Percentiles rank a stretch among this genome's conserved stretches.
phyloP scores from a whole-genome alignment of 2,888 invertebrate species.

The Polymixis lichenea region DNA sequence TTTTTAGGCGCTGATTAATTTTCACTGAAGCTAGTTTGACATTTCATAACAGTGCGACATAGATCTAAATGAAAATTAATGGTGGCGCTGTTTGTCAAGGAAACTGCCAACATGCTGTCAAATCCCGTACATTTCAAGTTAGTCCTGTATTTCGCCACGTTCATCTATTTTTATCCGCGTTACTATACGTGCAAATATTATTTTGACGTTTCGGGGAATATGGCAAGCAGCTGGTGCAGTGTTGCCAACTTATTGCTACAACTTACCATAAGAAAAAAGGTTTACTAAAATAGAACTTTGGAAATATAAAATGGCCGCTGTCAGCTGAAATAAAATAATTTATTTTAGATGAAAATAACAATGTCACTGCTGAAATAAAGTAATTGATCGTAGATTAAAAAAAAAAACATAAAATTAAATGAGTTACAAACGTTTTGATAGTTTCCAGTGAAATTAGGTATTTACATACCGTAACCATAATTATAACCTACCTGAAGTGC shows the following conservation, averaged over 20 bases:
- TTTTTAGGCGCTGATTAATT: too few species aligned
- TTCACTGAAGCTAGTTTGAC: neutral
- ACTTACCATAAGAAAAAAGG: neutral
- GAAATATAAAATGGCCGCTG: neutral
- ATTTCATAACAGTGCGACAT: neutral
- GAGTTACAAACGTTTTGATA: neutral
- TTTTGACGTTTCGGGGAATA: neutral
- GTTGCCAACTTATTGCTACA: neutral
- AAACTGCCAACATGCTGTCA: neutral
- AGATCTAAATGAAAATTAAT: neutral
- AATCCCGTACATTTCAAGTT: slow-evolving; percentile 1
- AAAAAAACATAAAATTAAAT: neutral
- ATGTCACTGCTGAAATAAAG: neutral
- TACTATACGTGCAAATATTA: neutral
- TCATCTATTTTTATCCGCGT: too few species aligned
- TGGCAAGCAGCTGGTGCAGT: neutral
- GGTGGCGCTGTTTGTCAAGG: slow-evolving; percentile 6
- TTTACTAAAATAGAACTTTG: neutral
- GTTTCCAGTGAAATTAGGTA: neutral
- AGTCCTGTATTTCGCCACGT: neutral
- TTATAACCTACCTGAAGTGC: neutral
- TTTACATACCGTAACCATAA: too few species aligned
- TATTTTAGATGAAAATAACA: neutral
- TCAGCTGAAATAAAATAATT: neutral
- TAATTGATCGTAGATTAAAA: neutral